Conservation (phyloP, 2,888 invertebrate species). For the Platycheirus albimanus region DNA sequence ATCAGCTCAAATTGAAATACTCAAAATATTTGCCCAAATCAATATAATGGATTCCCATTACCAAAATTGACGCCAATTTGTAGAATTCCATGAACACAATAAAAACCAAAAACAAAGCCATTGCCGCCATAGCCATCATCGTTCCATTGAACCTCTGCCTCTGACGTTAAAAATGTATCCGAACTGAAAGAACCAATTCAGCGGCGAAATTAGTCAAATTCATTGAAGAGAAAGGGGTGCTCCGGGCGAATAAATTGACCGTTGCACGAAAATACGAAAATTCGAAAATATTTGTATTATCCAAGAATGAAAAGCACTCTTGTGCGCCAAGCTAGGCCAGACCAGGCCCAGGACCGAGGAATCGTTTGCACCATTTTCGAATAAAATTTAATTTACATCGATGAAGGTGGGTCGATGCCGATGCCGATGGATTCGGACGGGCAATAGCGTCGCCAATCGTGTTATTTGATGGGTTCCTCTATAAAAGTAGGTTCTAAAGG, state of each 20-base stretch:
- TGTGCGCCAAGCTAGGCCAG: no score
- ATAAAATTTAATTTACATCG: slow-evolving; percentile 64
- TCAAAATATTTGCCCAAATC: slow-evolving; percentile 69
- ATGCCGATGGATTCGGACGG: no score
- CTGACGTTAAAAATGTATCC: slow-evolving; percentile 9
- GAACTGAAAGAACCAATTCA: slow-evolving; percentile 36
- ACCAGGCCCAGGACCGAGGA: no score
- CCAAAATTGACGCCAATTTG: slow-evolving; percentile 56
- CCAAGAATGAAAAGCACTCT: slow-evolving; percentile 63
- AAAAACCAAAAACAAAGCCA: background rate
- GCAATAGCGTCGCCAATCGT: no score
- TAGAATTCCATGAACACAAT: slow-evolving; percentile 30
- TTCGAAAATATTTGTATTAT: no score
- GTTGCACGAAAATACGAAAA: slow-evolving; percentile 33
- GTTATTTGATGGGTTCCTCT: background rate
- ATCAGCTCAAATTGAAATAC: slow-evolving; percentile 21
- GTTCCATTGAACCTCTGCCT: background rate
- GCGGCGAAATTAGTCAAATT: slow-evolving; percentile 30
- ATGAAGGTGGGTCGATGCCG: background rate
- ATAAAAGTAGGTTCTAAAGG: slow-evolving; percentile 4
- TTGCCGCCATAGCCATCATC: background rate
- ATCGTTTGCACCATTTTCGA: slow-evolving; percentile 61
- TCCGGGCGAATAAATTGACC: slow-evolving; percentile 59
- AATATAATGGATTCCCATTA: slow-evolving; percentile 70
- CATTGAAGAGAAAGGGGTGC: background rate